A percentile compares a stretch with the other conserved stretches of the same genome.
These are phyloP conservation scores for Dioctria linearis DNA, from an alignment of 2,888 invertebrate genomes.

Conservation along the genomic window DNA sequence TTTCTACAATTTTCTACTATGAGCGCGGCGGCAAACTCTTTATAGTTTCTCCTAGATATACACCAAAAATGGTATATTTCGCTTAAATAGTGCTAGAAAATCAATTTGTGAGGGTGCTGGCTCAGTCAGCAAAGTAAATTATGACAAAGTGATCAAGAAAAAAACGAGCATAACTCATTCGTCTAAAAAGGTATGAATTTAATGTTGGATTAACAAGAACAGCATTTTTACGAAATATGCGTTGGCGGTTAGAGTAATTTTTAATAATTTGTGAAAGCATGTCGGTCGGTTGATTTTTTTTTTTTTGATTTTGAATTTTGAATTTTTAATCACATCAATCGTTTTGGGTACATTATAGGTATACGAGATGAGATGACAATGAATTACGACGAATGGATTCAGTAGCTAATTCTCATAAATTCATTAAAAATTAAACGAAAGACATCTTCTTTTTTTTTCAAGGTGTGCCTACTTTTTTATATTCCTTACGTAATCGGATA, in stretches of 20 bases:
- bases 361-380: no score
- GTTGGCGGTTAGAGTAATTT: neutral
- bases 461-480: no score
- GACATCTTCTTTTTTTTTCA: no score
- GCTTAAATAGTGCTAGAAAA: neutral
- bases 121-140: neutral
- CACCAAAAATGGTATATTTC: neutral
- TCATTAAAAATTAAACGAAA: no score
- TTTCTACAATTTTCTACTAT: neutral
- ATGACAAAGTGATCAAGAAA: neutral
- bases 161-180: neutral
- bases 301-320: no score
- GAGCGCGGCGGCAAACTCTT: no score
- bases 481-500: no score
- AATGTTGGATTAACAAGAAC: neutral
- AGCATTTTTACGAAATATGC: neutral
- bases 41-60: no score
- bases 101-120: neutral
- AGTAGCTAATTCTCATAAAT: no score
- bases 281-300: neutral
- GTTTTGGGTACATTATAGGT: no score
- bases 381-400: no score
- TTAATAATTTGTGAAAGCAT: slow-evolving; percentile 7
- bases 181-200: neutral
- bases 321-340: no score